Base-by-base conservation (phyloP, 1,140 invertebrate species). In the Mactra quadrangularis region DNA sequence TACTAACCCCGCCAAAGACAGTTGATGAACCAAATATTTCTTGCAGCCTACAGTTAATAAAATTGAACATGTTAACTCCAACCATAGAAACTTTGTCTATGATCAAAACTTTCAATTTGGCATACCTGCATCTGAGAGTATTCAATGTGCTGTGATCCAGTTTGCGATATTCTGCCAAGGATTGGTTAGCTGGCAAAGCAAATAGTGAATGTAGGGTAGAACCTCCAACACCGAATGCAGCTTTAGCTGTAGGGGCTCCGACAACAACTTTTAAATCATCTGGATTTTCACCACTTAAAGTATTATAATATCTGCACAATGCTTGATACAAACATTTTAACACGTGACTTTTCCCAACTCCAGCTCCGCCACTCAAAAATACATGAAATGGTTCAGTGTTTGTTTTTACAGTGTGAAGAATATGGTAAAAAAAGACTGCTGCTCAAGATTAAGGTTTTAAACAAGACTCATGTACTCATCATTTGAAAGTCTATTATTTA, bases 181-280 rank as follows among this genome's bases (percentile, higher is more conserved):
- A 41, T 15, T 41, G 38, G 6, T 41, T 41, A 15, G 15, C 38
- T 41, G 6, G 6, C 15, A 6, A 15, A 41, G 6, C 6, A 41
- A 41, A 41, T 41, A 41, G 6, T 7, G 38, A 41, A 7, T 6
- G 15, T 41, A 41, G 6, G 6, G 38, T 41, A 7, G 38, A 41
- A 0, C 83, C 86, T 53, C 72, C 45, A 1, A 85, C 53, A 75
- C 79, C 77, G 29, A 60, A 84, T 29, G 86, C 83, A 59, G 79
- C 86, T 59, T 85, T 85, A 59, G 79, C 83, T 22, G 83, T 87
- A 19, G 86, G 66, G 22, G 86, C 86, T 52, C 29, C 68, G 17
- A 87, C 52, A 13, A 76, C 7, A 11, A 85, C 62, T 70, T 85
- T 85, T 29, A 76, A 57, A 15, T 83, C 55, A 79, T 85, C 83